Evolutionary conservation across 30 jellyfish, hydroid and myxozoan genomes (phyloP).

Genomic region (Haliclystus octoradiatus): DNA sequence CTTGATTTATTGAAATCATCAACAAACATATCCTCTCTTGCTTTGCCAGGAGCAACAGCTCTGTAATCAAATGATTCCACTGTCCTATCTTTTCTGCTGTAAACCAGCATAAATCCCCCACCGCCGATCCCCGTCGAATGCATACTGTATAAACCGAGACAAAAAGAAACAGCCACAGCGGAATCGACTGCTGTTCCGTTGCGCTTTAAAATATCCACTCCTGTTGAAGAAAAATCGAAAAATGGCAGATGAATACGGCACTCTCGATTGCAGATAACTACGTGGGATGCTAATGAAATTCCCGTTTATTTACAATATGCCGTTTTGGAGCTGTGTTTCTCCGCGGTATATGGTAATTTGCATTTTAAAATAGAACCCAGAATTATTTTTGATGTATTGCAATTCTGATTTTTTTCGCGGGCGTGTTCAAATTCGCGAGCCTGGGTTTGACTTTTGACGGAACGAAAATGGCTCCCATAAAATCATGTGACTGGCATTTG

Average conservation of each 20-base stretch:
- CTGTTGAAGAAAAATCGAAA: constrained; percentile 11
- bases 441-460: too few relatives aligned
- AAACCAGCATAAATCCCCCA: constrained; percentile 97
- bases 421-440: too few relatives aligned
- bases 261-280: too few relatives aligned
- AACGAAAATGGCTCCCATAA: too few relatives aligned
- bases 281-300: too few relatives aligned
- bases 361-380: too few relatives aligned
- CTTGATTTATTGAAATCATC: constrained; percentile 65
- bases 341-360: too few relatives aligned
- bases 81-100: constrained; percentile 41
- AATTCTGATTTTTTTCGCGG: too few relatives aligned
- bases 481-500: too few relatives aligned
- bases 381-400: too few relatives aligned
- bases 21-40: constrained; percentile 94
- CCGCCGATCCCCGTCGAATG: constrained; percentile 99
- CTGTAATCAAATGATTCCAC: constrained; percentile 78
- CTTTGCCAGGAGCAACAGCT: constrained; percentile 92
- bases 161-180: constrained; percentile 82
- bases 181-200: constrained; percentile 99
- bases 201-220: constrained; percentile 65
- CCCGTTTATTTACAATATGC: too few relatives aligned
- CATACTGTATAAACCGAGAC: constrained; percentile 93
- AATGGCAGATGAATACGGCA: neutral
- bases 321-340: too few relatives aligned